Base-by-base conservation (phyloP, 2,113 vertebrate species). In the Nothocercus nigrocapillus region DNA sequence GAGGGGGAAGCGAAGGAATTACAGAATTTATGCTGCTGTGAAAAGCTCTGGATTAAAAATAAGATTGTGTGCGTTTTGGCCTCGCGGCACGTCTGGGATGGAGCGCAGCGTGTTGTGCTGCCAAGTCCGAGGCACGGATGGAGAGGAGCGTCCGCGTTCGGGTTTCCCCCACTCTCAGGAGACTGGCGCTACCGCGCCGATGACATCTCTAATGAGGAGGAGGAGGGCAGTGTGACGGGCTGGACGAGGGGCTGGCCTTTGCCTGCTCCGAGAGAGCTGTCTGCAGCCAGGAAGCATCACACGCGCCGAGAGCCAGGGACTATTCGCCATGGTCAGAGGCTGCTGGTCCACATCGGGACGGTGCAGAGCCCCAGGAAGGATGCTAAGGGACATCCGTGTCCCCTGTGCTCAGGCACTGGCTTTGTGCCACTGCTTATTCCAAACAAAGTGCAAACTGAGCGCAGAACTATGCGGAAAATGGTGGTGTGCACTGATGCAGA, bases 391-490 rank as follows among this genome's bases (percentile, higher is more conserved):
- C 22, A 25, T 66, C 94, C 51, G 4, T 2, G 0, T 59, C 89
- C 82, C 45, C 36, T 9, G 0, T 51, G 87, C 70, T 62, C 84
- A 81, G 83, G 62, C 83, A 61, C 73, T 78, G 51, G 89, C 93
- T 93, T 32, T 10, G 28, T 89, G 74, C 67, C 22, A 45, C 75
- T 38, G 0, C 68, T 93, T 83, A 58, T 79, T 66, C 75, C 88
- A 86, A 90, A 73, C 27, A 62, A 40, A 86, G 92, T 84, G 30
- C 91, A 68, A 59, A 81, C 21, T 62, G 51, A 94, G 75, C 20
- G 30, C 49, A 79, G 88, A 90, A 80, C 94, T 84, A 74, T 87
- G 86, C 90, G 94, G 90, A 92, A 92, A 94, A 77, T 30, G 44
- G 59, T 84, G 73, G 28, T 2, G 0, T 34, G 62, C 38, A 25